A percentile compares a stretch with the other conserved stretches of the same genome.
Conservation (phyloP, 2,888 invertebrate genomes). For the Calameuta pallipes region DNA sequence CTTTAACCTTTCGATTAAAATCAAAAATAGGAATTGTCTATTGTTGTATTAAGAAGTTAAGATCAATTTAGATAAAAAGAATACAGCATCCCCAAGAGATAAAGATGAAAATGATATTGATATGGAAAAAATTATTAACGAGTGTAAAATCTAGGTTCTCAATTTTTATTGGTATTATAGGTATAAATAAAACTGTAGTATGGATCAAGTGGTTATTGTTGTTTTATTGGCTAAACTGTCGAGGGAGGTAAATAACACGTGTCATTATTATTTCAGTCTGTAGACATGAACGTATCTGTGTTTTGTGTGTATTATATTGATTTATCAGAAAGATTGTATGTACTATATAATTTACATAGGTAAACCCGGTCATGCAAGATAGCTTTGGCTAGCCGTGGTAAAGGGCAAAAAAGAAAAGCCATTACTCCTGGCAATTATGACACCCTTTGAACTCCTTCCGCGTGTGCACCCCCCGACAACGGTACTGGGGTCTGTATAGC, state of each 20-base stretch:
- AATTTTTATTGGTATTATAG: background rate
- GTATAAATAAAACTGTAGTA: background rate
- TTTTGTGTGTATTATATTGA: background rate
- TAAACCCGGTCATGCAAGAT: background rate
- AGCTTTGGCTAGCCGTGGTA: constrained; percentile 5
- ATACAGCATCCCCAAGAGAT: background rate
- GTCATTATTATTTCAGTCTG: background rate
- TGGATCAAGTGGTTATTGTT: background rate
- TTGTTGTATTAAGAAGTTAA: background rate
- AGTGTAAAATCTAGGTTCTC: background rate
- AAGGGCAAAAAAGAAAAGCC: constrained; percentile 35
- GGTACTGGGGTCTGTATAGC: background rate
- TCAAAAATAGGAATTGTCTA: background rate
- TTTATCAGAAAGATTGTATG: background rate
- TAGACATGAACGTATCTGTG: background rate
- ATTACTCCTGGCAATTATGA: constrained; percentile 49
- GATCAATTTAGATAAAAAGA: background rate
- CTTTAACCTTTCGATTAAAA: background rate
- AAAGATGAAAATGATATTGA: background rate
- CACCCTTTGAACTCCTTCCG: constrained; percentile 40
- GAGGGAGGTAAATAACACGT: background rate
- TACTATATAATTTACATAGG: background rate
- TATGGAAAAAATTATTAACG: background rate
- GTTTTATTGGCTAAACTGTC: background rate
- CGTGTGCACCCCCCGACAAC: background rate